Evolutionary conservation across 2,113 vertebrate genomes (phyloP), one percentile per base, ranked within the genome.

Genomic region (Romanogobio albipinnatus): DNA sequence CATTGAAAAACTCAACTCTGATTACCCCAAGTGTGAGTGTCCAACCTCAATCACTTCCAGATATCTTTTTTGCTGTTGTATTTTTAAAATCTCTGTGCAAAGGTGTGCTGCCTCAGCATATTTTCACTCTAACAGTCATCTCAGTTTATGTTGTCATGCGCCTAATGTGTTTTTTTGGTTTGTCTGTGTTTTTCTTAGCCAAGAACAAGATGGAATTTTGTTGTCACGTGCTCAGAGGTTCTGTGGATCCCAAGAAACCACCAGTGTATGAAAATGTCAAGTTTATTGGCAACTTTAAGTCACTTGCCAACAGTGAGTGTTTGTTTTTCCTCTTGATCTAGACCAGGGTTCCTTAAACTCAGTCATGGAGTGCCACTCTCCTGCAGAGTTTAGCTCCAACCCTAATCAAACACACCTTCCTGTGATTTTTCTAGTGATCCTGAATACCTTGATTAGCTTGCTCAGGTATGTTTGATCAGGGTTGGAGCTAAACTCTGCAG

Each of bases 151-250:
- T 58, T 45, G 13, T 43, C 14, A 45, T 6, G 68, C 6, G 0
- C 11, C 11, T 76, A 53, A 49, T 26, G 24, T 29, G 26, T 76
- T 17, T 43, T 29, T 71, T 76, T 22, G 6, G 17, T 56, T 26
- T 49, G 5, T 1, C 24, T 74, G 45, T 8, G 6, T 49, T 76
- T 53, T 29, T 76, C 8, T 51, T 19, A 99, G 98, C 96, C 90
- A 98, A 97, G 95, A 98, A 97, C 93, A 97, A 99, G 84, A 92
- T 98, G 89, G 98, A 99, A 93, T 99, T 99, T 91, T 98, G 96
- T 93, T 99, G 98, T 93, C 98, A 99, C 93, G 96, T 99, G 96
- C 95, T 97, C 84, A 93, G 97, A 94, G 97, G 98, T 92, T 96
- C 96, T 68, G 95, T 97, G 87, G 96, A 99, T 87, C 96, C 96